Percentiles rank a stretch among this genome's conserved stretches.
phyloP scores from a whole-genome alignment of 2,113 vertebrate genomes.

The Polyodon spathula region DNA sequence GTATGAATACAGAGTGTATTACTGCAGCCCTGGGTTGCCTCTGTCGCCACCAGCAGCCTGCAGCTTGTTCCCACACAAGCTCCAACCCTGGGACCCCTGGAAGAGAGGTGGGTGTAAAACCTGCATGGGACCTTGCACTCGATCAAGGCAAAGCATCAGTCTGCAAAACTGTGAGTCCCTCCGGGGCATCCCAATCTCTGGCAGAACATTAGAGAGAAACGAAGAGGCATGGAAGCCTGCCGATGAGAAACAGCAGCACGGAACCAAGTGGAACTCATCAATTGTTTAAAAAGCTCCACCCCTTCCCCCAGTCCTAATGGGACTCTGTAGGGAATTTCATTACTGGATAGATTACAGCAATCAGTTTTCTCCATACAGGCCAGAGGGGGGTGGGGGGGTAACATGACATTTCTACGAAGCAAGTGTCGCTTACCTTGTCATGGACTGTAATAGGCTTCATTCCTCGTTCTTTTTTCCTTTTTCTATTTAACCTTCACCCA shows the following conservation, averaged over 20 bases:
- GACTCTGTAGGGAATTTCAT: slow-evolving; percentile 28
- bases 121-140: no score
- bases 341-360: slow-evolving; percentile 26
- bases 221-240: no score
- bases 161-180: no score
- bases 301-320: slow-evolving; percentile 8
- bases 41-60: no score
- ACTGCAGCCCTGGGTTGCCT: no score
- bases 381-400: background rate
- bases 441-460: slow-evolving; percentile 2
- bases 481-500: slow-evolving; percentile 6
- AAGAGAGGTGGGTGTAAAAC: no score
- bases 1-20: no score
- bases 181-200: no score
- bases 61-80: no score
- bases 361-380: slow-evolving; percentile 11
- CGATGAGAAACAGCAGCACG: background rate
- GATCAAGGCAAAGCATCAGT: no score
- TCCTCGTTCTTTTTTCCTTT: background rate
- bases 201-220: no score
- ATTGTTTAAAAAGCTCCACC: slow-evolving; percentile 19
- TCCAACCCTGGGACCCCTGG: no score
- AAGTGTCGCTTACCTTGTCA: slow-evolving; percentile 7
- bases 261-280: background rate
- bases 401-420: slow-evolving; percentile 12